Conservation (phyloP, 2,797 vertebrate species). For the Sus cebifrons region DNA sequence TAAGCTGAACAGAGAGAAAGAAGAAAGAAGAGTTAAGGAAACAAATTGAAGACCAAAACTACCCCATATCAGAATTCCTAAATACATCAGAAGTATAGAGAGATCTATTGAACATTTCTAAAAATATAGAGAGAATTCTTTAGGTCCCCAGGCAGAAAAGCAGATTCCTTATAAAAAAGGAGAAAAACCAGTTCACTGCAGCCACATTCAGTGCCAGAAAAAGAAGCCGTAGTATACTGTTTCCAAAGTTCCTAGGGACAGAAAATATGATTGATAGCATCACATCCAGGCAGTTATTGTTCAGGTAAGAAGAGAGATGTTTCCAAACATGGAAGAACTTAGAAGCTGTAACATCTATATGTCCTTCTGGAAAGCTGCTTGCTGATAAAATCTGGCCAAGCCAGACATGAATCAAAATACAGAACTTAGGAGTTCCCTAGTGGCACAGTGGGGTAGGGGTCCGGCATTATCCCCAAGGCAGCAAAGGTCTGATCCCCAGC, state of each 20-base stretch:
- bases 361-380: not conserved
- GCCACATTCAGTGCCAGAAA: not conserved
- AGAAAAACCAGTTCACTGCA: not conserved
- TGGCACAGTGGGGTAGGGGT: not conserved
- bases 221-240: not conserved
- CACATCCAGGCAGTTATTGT: not conserved
- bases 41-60: not conserved
- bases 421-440: not conserved
- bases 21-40: conserved; percentile 18
- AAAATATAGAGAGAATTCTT: not conserved
- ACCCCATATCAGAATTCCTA: not conserved
- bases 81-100: not conserved
- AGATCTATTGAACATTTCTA: not conserved
- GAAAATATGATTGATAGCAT: not conserved
- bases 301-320: not conserved
- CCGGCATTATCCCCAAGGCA: too few species aligned
- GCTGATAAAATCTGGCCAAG: not conserved
- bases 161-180: conserved; percentile 8
- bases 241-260: not conserved
- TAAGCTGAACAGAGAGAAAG: not conserved
- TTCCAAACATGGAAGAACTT: not conserved
- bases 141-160: not conserved
- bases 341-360: not conserved
- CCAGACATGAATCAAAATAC: not conserved
- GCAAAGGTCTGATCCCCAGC: too few species aligned